Evolutionary conservation across 2,113 vertebrate genomes (phyloP), one percentile per base, ranked within the genome.

Genomic region (Ivindomyrus marchei): DNA sequence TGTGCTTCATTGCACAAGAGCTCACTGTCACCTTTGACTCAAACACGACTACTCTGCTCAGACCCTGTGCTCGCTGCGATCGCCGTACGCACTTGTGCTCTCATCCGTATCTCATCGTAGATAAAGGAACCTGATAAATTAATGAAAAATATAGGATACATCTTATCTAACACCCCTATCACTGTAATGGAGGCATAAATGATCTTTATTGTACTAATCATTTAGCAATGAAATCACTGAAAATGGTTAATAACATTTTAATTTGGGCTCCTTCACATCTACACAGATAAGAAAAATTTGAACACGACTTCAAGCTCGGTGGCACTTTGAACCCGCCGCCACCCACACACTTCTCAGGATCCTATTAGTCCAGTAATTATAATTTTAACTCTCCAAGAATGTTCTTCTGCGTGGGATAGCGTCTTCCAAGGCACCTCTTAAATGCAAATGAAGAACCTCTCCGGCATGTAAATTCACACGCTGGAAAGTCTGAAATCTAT

Each of bases 361-460:
- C 49, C 85, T 52, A 87, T 87, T 53, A 87, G 85, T 31, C 50
- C 50, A 53, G 85, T 87, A 87, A 87, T 87, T 87, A 87, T 87
- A 87, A 87, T 87, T 53, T 87, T 53, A 87, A 87, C 85, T 87
- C 85, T 87, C 85, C 85, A 87, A 53, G 50, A 87, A 53, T 53
- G 50, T 87, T 52, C 50, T 87, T 87, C 85, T 87, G 85, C 85
- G 85, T 87, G 85, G 85, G 85, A 56, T 87, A 53, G 50, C 27
- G 27, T 53, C 85, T 87, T 87, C 85, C 85, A 87, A 87, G 85
- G 85, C 85, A 87, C 85, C 85, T 87, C 85, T 87, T 87, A 53
- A 87, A 87, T 87, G 85, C 85, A 87, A 87, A 87, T 87, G 85
- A 58, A 88, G 50, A 47, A 24, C 52, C 50, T 50, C 85, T 87